These are phyloP conservation scores for Phyllopteryx taeniolatus DNA, from an alignment of 2,113 vertebrate genomes.

Conservation along the genomic window DNA sequence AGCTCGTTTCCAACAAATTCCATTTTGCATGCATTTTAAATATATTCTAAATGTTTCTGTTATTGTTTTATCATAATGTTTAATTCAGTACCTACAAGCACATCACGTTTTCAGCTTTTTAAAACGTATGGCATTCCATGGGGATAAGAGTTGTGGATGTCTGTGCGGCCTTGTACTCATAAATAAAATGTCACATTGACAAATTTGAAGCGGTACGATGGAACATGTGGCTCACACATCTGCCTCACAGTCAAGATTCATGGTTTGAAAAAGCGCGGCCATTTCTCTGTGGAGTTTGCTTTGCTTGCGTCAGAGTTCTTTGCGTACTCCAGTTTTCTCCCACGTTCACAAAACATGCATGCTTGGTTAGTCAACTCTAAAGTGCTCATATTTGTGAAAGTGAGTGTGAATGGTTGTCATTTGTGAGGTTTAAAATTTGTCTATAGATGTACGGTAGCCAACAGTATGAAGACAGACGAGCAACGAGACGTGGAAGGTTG, in stretches of 20 bases:
- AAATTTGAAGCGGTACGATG: not conserved
- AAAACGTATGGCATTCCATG: not conserved
- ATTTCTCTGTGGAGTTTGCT: not conserved
- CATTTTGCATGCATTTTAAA: not conserved
- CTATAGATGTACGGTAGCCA: not conserved
- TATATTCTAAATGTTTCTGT: not conserved
- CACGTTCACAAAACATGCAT: not conserved
- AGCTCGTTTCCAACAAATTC: not conserved
- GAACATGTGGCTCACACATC: not conserved
- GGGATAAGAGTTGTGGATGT: not conserved
- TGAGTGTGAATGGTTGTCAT: not conserved
- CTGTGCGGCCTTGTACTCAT: not conserved
- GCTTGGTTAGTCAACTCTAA: not conserved
- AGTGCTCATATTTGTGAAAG: not conserved
- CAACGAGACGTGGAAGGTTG: too few species aligned
- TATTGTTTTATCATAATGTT: not conserved
- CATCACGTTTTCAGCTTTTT: not conserved
- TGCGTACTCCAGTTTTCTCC: not conserved
- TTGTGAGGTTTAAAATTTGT: not conserved
- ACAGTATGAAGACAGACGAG: not conserved
- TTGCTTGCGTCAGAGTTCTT: not conserved
- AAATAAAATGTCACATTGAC: constrained; percentile 3
- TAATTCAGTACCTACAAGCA: not conserved
- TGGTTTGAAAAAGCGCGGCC: not conserved
- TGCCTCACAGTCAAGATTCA: not conserved